Evolutionary conservation across 1,140 invertebrate genomes (phyloP).

Genomic region (Sitobion miscanthi): DNA sequence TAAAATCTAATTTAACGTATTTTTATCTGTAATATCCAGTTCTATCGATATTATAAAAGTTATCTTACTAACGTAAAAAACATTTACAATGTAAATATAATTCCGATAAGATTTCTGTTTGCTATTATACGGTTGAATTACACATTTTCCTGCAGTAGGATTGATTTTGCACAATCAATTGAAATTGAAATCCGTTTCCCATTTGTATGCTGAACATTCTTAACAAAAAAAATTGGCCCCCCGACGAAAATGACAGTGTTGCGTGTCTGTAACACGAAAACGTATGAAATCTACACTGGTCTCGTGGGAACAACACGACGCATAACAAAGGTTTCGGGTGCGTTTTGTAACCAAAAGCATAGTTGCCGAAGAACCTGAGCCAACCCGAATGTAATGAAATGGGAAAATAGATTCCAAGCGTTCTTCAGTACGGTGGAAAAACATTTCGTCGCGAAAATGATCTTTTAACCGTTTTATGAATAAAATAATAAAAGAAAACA

Average conservation of each 20-base stretch:
- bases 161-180: not conserved
- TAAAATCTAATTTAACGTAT: not conserved
- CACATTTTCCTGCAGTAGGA: not conserved
- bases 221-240: not conserved
- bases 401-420: not conserved
- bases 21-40: not conserved
- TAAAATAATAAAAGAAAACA: not conserved
- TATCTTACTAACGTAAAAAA: not conserved
- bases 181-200: not conserved
- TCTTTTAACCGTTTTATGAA: not conserved
- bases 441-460: not conserved
- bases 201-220: not conserved
- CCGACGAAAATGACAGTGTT: not conserved
- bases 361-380: not conserved
- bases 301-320: not conserved
- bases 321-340: not conserved
- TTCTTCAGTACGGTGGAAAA: not conserved
- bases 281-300: not conserved
- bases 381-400: constrained; percentile 14
- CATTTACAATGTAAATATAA: not conserved
- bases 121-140: not conserved
- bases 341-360: not conserved
- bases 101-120: not conserved
- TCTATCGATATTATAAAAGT: not conserved
- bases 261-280: not conserved